A percentile compares a stretch with the other conserved stretches of the same genome.
These are phyloP conservation scores for Drosophila willistoni DNA, from an alignment of 1,140 invertebrate species.

Conservation along the genomic window DNA sequence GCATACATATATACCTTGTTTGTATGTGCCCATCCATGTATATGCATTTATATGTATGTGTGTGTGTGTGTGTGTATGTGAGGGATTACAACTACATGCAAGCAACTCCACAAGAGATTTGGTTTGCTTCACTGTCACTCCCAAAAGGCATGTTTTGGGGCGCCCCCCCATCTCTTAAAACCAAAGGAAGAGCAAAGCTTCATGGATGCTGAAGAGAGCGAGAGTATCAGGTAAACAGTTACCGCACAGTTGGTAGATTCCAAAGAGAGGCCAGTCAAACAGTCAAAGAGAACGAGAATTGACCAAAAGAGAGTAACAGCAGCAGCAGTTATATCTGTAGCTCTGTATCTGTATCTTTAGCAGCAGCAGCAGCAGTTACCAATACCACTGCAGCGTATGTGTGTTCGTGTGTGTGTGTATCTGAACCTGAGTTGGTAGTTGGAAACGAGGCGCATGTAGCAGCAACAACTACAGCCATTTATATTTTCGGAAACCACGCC, in stretches of 20 bases:
- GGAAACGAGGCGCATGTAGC: constrained; percentile 36
- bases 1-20: not conserved
- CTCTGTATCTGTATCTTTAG: not conserved
- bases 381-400: constrained; percentile 42
- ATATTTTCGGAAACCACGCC: constrained; percentile 81
- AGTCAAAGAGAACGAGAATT: not conserved
- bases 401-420: constrained; percentile 1
- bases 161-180: not conserved
- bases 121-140: constrained; percentile 15
- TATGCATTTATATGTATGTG: constrained; percentile 25
- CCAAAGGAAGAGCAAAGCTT: not conserved
- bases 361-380: constrained; percentile 22
- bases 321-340: constrained; percentile 5
- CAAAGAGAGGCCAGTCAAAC: not conserved
- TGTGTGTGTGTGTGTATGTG: not conserved
- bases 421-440: constrained; percentile 35
- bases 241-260: not conserved
- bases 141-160: not conserved
- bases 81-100: constrained; percentile 35
- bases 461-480: constrained; percentile 73
- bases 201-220: constrained; percentile 12
- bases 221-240: not conserved
- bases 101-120: constrained; percentile 48
- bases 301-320: constrained; percentile 2
- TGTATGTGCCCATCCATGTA: not conserved